A percentile compares a stretch with the other conserved stretches of the same genome.
These are phyloP conservation scores for human DNA, from an alignment of 2,113 vertebrate genomes.

Conservation along the genomic window DNA sequence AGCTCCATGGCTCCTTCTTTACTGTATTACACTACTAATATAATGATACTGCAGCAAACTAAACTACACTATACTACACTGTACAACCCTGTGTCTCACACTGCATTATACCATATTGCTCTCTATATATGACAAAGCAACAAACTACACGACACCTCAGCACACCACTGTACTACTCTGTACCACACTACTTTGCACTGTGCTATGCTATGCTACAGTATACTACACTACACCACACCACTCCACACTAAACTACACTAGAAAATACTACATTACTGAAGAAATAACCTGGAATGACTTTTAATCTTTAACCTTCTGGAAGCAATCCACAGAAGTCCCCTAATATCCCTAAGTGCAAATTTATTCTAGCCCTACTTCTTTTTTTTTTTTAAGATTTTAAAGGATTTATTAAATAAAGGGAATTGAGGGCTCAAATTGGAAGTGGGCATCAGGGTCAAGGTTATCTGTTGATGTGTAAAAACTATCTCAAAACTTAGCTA, in stretches of 20 bases:
- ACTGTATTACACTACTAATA: not conserved
- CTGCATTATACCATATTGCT: no score
- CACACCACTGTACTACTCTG: not conserved
- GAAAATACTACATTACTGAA: not conserved
- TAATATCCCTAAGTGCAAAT: not conserved
- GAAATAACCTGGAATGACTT: not conserved
- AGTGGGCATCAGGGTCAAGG: no score
- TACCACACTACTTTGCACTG: not conserved
- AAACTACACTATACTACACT: not conserved
- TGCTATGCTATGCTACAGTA: not conserved
- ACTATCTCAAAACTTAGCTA: no score
- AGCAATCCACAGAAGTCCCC: not conserved
- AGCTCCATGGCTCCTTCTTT: not conserved
- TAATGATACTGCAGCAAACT: not conserved
- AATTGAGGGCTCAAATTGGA: no score
- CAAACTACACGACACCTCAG: not conserved
- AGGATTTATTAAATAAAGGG: no score
- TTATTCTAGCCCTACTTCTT: not conserved
- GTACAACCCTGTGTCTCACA: not conserved
- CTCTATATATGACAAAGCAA: no score
- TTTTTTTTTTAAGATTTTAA: no score
- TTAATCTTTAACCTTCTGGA: not conserved
- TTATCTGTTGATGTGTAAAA: no score
- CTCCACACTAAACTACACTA: not conserved
- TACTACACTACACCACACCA: no score